Evolutionary conservation across 2,113 vertebrate species (phyloP), one percentile per base, ranked within the genome.

Genomic region (Catagonus wagneri): DNA sequence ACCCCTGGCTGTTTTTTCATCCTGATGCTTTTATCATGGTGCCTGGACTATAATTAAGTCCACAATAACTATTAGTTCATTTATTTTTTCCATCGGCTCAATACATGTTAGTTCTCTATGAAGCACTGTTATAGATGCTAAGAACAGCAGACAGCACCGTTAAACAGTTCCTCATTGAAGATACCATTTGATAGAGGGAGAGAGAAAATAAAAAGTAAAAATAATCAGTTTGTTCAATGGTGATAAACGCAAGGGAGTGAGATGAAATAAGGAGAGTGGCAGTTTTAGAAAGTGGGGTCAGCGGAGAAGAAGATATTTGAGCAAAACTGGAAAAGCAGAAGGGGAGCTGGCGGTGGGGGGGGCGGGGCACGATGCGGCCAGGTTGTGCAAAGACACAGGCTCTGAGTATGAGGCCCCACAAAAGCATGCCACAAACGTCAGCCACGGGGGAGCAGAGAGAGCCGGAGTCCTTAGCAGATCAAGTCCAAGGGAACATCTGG

Each of bases 391-490:
- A 13, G 2, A 11, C 29, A 58, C 44, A 68, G 72, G 39, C 17
- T 13, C 25, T 44, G 25, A 17, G n/a, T 15, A 15, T 25, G 25
- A 22, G 44, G 44, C 44, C 4, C 44, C 5, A 34, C 71, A 66
- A 14, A 72, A 58, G 16, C 22, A 6, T 44, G 44, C 44, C 44
- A 44, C 8, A 10, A 50, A 8, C 4, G 2, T 29, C 1, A 29
- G 23, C 63, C 13, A 7, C 13, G 12, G 9, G 3, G 14, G 34
- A 52, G 8, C 0, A 11, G 3, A 71, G 34, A 16, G 44, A n/a
- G 14, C 0, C 1, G 2, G 22, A 6, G 11, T 2, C 13, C 4
- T 1, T 0, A 23, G 69, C 39, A 54, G 20, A 29, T 34, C 13
- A 25, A 79, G 14, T 65, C 15, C 39, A 16, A 89, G 4, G 22